Percentiles rank a stretch among this genome's conserved stretches.
Evolutionary conservation across 2,113 vertebrate species (phyloP).

Genomic region (Falco punctatus): DNA sequence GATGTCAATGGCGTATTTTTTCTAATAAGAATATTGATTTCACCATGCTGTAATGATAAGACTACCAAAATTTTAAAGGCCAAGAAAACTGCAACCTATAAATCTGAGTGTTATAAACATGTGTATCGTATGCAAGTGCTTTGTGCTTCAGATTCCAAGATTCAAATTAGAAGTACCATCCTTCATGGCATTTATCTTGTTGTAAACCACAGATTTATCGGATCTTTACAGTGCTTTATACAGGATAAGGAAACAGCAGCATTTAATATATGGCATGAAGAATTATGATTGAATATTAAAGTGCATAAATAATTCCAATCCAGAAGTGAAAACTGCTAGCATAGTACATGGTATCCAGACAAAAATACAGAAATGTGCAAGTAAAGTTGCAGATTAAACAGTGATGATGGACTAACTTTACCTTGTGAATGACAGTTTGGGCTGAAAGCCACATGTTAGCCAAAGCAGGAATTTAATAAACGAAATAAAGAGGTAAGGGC

Average conservation of each 20-base stretch:
- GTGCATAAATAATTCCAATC: not conserved
- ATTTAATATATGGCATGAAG: constrained; percentile 1
- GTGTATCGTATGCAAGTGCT: not conserved
- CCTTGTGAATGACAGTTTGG: not conserved
- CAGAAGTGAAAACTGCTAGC: not conserved
- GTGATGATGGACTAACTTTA: not conserved
- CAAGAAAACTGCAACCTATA: not conserved
- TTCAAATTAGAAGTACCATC: not conserved
- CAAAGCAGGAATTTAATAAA: not conserved
- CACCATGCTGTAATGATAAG: not conserved
- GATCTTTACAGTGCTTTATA: not conserved
- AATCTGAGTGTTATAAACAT: not conserved
- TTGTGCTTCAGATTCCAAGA: not conserved
- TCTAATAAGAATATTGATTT: constrained; percentile 23
- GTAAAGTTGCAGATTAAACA: not conserved
- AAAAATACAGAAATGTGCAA: not conserved
- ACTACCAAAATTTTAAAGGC: not conserved
- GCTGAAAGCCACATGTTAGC: not conserved
- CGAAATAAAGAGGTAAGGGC: not conserved
- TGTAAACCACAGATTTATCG: constrained; percentile 3
- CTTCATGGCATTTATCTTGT: not conserved
- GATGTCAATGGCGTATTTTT: not conserved
- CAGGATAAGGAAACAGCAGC: not conserved
- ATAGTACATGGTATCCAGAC: not conserved
- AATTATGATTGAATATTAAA: not conserved